These are phyloP conservation scores for Holacanthus passer DNA, from an alignment of 2,113 vertebrate genomes.

Conservation along the genomic window DNA sequence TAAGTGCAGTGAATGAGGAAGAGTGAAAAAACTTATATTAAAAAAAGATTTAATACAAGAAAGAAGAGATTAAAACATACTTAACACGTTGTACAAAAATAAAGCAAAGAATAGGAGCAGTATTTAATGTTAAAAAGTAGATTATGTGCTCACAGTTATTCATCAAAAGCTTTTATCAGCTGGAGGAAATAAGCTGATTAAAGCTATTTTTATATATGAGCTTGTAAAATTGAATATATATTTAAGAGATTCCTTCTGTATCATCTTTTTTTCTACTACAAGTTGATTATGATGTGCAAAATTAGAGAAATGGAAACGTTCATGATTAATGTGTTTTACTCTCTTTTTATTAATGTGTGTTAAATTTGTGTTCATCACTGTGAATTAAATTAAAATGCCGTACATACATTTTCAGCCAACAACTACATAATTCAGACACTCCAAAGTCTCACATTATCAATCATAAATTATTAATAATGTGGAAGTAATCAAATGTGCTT, in stretches of 20 bases:
- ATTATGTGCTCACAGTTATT: neutral
- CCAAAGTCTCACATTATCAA: neutral
- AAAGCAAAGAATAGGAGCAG: neutral
- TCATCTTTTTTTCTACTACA: too few species aligned
- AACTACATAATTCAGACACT: neutral
- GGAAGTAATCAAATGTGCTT: neutral
- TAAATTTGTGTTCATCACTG: neutral
- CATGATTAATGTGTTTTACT: neutral
- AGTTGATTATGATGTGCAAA: neutral
- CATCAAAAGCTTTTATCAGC: constrained; percentile 15
- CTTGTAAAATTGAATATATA: neutral
- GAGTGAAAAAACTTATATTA: neutral
- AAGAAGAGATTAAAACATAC: neutral
- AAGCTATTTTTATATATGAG: neutral
- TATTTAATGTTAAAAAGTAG: neutral
- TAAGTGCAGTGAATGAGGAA: constrained; percentile 12
- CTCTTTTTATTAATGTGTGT: neutral
- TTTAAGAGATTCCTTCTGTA: neutral
- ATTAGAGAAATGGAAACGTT: neutral
- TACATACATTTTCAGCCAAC: too few species aligned
- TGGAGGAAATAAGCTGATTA: neutral
- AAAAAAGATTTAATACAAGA: neutral
- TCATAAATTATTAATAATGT: neutral
- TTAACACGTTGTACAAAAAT: neutral
- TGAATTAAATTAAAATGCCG: neutral